These are phyloP conservation scores for Dascyllus trimaculatus DNA, from an alignment of 2,113 vertebrate species.

Conservation along the genomic window DNA sequence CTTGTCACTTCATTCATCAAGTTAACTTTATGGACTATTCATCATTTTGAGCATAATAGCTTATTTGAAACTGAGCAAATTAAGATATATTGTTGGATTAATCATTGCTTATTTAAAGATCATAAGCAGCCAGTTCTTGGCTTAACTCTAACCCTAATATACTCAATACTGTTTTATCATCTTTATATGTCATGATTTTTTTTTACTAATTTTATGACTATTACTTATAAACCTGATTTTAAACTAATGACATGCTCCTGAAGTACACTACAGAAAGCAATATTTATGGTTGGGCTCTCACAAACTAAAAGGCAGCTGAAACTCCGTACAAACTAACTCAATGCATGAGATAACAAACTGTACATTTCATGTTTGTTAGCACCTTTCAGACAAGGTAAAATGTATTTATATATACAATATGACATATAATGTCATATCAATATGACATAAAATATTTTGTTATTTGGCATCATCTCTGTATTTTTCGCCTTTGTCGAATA, in stretches of 20 bases:
- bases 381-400: background rate
- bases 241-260: too few species aligned
- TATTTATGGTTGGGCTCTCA: too few species aligned
- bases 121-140: background rate
- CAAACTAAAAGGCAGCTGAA: too few species aligned
- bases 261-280: too few species aligned
- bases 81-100: background rate
- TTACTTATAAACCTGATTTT: too few species aligned
- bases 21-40: background rate
- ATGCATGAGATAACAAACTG: too few species aligned
- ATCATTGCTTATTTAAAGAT: background rate
- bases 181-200: background rate
- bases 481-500: background rate
- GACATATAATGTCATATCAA: too few species aligned
- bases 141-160: background rate
- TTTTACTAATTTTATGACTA: background rate
- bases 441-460: background rate
- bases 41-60: constrained; percentile 8
- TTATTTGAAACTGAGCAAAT: constrained; percentile 5
- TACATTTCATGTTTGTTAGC: too few species aligned
- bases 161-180: background rate
- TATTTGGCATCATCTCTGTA: background rate
- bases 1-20: background rate
- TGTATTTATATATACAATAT: background rate
- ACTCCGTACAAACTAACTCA: too few species aligned